Percentiles rank a stretch among this genome's conserved stretches.
Evolutionary conservation across 2,888 invertebrate genomes (phyloP).

Genomic region (Harpalus rubripes): DNA sequence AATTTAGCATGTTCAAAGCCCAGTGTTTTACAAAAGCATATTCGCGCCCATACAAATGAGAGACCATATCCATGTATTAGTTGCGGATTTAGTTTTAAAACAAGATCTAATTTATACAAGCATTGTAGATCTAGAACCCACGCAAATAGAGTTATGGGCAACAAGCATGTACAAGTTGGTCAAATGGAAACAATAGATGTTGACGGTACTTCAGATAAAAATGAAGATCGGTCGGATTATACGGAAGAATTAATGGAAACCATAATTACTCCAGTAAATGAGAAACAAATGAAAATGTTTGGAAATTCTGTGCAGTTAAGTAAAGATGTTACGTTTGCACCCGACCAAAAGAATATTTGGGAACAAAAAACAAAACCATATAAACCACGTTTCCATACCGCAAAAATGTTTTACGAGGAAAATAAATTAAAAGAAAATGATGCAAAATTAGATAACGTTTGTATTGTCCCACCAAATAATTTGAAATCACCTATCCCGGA

Average conservation of each 20-base stretch:
- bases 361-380: slow-evolving; percentile 76
- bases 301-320: slow-evolving; percentile 17
- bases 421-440: slow-evolving; percentile 71
- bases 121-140: slow-evolving; percentile 83
- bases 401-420: slow-evolving; percentile 73
- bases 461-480: slow-evolving; percentile 11
- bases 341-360: slow-evolving; percentile 44
- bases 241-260: slow-evolving; percentile 23
- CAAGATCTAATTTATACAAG: slow-evolving; percentile 95
- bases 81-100: slow-evolving; percentile 96
- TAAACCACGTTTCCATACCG: slow-evolving; percentile 79
- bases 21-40: slow-evolving; percentile 95
- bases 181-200: slow-evolving; percentile 51
- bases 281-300: slow-evolving; percentile 24
- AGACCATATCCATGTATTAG: slow-evolving; percentile 93
- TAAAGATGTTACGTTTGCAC: neutral
- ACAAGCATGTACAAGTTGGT: slow-evolving; percentile 70
- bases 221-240: slow-evolving; percentile 25
- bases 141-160: slow-evolving; percentile 76
- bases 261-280: slow-evolving; percentile 24
- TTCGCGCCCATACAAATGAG: slow-evolving; percentile 95
- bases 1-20: slow-evolving; percentile 94
- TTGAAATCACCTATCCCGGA: slow-evolving; percentile 10
- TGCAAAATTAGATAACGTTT: slow-evolving; percentile 66
- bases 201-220: slow-evolving; percentile 46